These are phyloP conservation scores for Eurypyga helias DNA, from an alignment of 2,113 vertebrate species.

Conservation along the genomic window DNA sequence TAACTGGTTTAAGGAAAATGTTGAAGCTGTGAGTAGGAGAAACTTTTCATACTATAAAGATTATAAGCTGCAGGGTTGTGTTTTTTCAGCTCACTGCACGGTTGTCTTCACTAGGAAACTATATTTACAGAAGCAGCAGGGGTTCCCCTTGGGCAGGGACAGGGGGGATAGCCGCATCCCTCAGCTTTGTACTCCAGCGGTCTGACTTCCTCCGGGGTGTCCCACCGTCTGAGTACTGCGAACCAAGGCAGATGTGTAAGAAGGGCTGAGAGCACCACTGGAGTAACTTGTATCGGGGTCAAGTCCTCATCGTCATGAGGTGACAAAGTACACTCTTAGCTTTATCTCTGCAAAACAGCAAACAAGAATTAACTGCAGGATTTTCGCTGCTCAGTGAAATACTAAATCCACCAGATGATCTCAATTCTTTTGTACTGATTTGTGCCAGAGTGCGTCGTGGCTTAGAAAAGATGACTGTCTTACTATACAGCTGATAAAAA, in stretches of 20 bases:
- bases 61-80: background rate
- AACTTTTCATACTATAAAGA: background rate
- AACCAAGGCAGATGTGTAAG: background rate
- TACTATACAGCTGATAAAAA: background rate
- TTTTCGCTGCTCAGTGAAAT: background rate
- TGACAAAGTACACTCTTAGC: background rate
- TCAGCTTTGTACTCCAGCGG: accelerated
- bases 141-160: background rate
- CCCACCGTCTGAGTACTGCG: background rate
- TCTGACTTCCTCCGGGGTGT: background rate
- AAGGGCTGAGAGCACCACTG: background rate
- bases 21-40: background rate
- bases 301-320: background rate
- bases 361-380: background rate
- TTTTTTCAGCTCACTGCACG: accelerated
- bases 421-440: background rate
- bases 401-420: background rate
- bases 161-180: background rate
- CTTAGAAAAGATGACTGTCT: background rate
- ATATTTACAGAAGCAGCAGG: background rate
- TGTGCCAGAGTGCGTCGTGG: background rate
- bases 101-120: background rate
- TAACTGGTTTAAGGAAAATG: background rate
- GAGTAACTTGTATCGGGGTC: background rate
- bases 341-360: background rate